Percentiles rank a stretch among this genome's conserved stretches.
Evolutionary conservation across 2,888 invertebrate species (phyloP).

Genomic region (Pseudanteris insignis): DNA sequence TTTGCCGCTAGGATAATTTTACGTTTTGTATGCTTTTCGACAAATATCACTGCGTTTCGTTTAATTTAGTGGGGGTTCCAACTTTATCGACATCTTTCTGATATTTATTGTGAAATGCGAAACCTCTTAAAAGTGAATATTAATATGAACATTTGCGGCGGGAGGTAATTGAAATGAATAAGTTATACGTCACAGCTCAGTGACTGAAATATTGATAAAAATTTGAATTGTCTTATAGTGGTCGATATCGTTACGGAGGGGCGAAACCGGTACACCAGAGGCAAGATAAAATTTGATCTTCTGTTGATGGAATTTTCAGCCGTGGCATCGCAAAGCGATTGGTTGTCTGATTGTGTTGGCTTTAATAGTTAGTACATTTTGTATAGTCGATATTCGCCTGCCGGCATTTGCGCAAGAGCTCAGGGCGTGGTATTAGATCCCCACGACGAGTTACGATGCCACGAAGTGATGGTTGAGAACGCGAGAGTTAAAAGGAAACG

Average conservation of each 20-base stretch:
- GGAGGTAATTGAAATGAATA: too few relatives aligned
- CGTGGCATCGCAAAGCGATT: constrained; percentile 11
- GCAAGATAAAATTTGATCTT: constrained; percentile 3
- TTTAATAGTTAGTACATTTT: constrained; percentile 19
- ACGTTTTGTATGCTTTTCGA: neutral
- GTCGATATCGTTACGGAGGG: too few relatives aligned
- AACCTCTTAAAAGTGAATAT: too few relatives aligned
- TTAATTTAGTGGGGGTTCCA: neutral
- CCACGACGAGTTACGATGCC: constrained; percentile 40
- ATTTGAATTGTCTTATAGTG: too few relatives aligned
- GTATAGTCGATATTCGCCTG: constrained; percentile 38
- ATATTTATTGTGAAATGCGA: too few relatives aligned
- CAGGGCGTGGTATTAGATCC: constrained; percentile 42
- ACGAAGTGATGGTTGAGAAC: constrained; percentile 45
- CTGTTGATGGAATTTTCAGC: constrained; percentile 4
- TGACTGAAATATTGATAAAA: too few relatives aligned
- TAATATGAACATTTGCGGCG: too few relatives aligned
- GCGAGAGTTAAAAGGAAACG: constrained; percentile 48
- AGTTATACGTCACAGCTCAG: too few relatives aligned
- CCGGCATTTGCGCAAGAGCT: constrained; percentile 40
- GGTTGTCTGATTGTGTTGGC: constrained; percentile 8
- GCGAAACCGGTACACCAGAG: neutral
- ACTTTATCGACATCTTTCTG: neutral
- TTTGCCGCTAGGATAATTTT: neutral
- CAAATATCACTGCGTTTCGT: neutral